Evolutionary conservation across 2,888 invertebrate species (phyloP).

Genomic region (Rhynchonema sp.): DNA sequence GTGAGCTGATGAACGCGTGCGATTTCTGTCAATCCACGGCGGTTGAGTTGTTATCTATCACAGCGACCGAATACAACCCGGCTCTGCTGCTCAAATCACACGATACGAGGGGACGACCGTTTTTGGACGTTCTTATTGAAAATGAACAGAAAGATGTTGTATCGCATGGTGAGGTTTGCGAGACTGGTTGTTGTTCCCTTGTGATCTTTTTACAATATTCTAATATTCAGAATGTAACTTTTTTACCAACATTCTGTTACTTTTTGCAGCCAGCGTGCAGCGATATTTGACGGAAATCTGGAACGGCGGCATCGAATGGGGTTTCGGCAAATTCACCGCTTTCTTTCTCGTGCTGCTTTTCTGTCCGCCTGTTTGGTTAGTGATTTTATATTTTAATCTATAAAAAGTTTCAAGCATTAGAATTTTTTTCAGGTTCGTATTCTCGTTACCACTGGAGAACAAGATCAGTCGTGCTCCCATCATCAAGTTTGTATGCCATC

Average conservation of each 20-base stretch:
- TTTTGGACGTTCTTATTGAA: constrained; percentile 53
- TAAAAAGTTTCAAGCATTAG: neutral
- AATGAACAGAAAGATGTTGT: constrained; percentile 54
- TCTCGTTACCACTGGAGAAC: constrained; percentile 22
- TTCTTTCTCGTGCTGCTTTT: constrained; percentile 76
- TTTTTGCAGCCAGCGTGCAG: constrained; percentile 30
- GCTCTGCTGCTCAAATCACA: constrained; percentile 82
- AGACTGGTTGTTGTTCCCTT: neutral
- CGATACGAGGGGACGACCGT: constrained; percentile 77
- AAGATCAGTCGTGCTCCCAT: constrained; percentile 68
- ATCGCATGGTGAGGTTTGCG: constrained; percentile 7
- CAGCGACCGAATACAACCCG: constrained; percentile 47
- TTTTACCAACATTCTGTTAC: neutral
- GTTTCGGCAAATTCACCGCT: constrained; percentile 76
- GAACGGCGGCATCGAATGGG: constrained; percentile 91
- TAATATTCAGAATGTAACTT: neutral
- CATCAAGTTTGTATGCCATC: constrained; percentile 97
- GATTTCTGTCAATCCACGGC: constrained; percentile 95
- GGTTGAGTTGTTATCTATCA: constrained; percentile 63
- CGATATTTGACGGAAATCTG: constrained; percentile 59
- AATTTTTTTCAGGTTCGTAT: constrained; percentile 16
- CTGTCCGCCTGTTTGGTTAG: constrained; percentile 74
- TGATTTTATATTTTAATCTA: neutral
- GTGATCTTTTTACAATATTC: no score
- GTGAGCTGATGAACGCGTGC: constrained; percentile 81